A percentile compares a stretch with the other conserved stretches of the same genome.
These are phyloP conservation scores for Agapornis canus DNA, from an alignment of 2,797 vertebrate species.

Conservation along the genomic window DNA sequence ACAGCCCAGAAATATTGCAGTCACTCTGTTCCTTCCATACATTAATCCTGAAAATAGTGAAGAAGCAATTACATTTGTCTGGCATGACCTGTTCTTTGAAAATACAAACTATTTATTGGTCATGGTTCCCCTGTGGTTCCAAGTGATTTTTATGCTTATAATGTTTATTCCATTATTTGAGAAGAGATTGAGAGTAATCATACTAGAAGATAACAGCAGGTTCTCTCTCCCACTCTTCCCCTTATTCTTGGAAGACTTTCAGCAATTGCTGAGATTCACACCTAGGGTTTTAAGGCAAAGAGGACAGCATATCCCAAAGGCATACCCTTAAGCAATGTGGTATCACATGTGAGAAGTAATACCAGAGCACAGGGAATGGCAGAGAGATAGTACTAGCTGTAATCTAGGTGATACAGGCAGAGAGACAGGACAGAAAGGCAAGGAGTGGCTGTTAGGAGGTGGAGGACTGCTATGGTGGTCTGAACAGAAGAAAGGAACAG, in stretches of 20 bases:
- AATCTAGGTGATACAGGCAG: neutral
- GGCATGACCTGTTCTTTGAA: slow-evolving; percentile 1
- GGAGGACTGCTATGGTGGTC: no score
- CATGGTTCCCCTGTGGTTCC: neutral
- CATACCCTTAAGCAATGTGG: neutral
- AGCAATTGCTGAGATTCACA: neutral
- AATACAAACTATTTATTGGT: neutral
- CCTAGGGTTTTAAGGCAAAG: neutral
- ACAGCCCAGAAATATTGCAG: neutral
- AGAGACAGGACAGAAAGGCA: neutral
- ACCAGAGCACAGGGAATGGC: accelerated
- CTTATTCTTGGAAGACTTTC: neutral
- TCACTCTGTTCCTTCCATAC: neutral
- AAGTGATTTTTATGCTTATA: neutral
- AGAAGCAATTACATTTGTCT: neutral
- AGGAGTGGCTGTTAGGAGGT: neutral
- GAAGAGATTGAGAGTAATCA: neutral
- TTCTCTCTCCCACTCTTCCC: neutral
- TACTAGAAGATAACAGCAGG: neutral
- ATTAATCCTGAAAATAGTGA: neutral
- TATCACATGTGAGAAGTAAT: neutral
- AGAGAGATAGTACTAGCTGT: neutral
- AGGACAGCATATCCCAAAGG: neutral
- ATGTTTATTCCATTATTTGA: slow-evolving; percentile 16
- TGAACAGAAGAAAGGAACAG: neutral